Evolutionary conservation across 2,888 invertebrate genomes (phyloP).

Genomic region (Argyresthia albistria): DNA sequence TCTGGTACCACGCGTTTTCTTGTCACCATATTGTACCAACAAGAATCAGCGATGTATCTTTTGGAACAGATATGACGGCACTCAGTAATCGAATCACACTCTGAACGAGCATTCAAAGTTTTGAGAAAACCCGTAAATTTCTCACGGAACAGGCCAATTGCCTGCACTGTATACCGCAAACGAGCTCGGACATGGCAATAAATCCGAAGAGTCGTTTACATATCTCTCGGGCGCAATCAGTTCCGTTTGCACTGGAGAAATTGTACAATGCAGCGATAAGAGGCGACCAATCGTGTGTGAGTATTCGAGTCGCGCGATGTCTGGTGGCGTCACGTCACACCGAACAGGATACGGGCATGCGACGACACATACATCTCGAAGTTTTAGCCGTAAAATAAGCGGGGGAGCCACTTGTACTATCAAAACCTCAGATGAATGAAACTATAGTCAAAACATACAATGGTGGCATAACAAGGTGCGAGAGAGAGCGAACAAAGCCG

Average conservation of each 20-base stretch:
- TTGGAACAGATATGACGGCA: too few relatives aligned
- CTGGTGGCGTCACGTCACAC: conserved; percentile 37
- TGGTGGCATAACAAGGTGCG: not conserved
- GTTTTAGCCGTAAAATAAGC: too few relatives aligned
- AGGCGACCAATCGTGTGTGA: conserved; percentile 50
- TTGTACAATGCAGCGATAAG: conserved; percentile 61
- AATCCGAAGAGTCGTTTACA: conserved; percentile 22
- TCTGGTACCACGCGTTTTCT: too few relatives aligned
- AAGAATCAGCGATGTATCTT: too few relatives aligned
- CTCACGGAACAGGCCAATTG: too few relatives aligned
- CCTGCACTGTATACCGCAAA: too few relatives aligned
- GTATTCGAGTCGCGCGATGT: conserved; percentile 54
- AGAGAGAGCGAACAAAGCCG: too few relatives aligned
- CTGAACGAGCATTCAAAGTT: too few relatives aligned
- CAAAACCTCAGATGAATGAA: not conserved
- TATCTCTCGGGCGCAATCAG: conserved; percentile 30
- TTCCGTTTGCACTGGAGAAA: conserved; percentile 61
- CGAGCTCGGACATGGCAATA: conserved; percentile 8
- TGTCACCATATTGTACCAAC: too few relatives aligned
- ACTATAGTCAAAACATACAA: not conserved
- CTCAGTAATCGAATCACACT: too few relatives aligned
- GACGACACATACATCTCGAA: conserved; percentile 7
- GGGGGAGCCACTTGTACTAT: too few relatives aligned
- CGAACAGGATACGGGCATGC: conserved; percentile 52
- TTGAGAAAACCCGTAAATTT: too few relatives aligned